Base-by-base conservation (phyloP, 2,888 invertebrate species). In the Heteromurus nitidus region DNA sequence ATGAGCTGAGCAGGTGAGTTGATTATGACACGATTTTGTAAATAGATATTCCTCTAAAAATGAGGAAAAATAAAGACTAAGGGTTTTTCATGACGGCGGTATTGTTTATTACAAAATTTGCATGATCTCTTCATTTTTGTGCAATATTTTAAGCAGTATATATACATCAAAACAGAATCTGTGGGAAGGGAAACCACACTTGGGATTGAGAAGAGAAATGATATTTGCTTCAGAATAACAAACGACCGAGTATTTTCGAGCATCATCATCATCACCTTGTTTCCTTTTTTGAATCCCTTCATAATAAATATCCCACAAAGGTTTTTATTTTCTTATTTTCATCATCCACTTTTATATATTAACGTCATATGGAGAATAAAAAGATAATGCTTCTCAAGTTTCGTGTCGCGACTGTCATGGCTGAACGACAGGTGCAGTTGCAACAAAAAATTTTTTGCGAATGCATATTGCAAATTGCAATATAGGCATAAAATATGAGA, bases 21-120 rank as follows among this genome's bases (percentile, higher is more conserved):
- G 76, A 77, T 77, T 77, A 77, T 77, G 69, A 77, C 76, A 77
- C 76, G 75, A 69, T 77, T 77, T 58, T 68, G 58, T 18, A 67
- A 53, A 75, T 50, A 44, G 24, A 64, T 11, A 67, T 18, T 47
- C 36, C 5, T 30, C 42, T 26, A 26, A n/a, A 62, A 20, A 60
- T n/a, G n/a, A n/a, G n/a, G n/a, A n/a, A n/a, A n/a, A n/a, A n/a
- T n/a, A n/a, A n/a, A 22, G 36, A 65, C 24, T 5, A 50, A 50
- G 50, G 7, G n/a, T 58, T 58, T 58, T 58, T 58, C n/a, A 16
- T 50, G 50, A 7, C 9, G 31, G 3, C 31, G 69, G 53, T 65
- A 30, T 62, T 72, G 55, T 64, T 44, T 31, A 67, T 75, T 75
- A 68, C 75, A 75, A 75, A 67, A 75, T 75, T 28, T 28, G 44